A percentile compares a stretch with the other conserved stretches of the same genome.
These are phyloP conservation scores for Pituophis catenifer DNA, from an alignment of 2,113 vertebrate genomes.

Conservation along the genomic window DNA sequence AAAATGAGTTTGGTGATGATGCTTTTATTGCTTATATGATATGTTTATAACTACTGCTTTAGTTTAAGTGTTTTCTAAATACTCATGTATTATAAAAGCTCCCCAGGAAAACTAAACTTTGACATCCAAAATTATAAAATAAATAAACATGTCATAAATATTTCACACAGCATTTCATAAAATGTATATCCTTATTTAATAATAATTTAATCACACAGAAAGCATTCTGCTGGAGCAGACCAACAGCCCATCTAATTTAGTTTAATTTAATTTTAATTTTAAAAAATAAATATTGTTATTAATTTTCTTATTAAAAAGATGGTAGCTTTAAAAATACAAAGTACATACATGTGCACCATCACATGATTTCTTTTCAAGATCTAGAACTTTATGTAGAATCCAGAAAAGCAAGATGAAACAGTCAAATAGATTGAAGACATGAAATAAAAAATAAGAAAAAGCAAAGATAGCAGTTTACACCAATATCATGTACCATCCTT, in stretches of 20 bases:
- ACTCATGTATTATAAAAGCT: not conserved
- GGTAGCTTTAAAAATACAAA: not conserved
- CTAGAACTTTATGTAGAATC: not conserved
- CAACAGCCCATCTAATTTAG: not conserved
- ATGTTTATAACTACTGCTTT: not conserved
- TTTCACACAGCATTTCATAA: not conserved
- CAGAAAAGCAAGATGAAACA: not conserved
- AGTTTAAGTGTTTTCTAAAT: not conserved
- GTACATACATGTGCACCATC: not conserved
- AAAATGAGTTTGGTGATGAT: not conserved
- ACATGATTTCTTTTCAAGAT: not conserved
- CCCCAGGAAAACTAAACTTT: not conserved
- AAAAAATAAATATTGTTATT: not conserved
- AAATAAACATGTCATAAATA: not conserved
- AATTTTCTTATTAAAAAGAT: not conserved
- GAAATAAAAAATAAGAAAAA: not conserved
- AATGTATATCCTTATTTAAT: not conserved
- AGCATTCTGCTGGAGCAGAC: not conserved
- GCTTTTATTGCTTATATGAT: not conserved
- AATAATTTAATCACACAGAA: not conserved
- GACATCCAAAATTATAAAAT: not conserved
- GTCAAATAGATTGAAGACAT: not conserved
- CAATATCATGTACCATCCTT: not conserved
- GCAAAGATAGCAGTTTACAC: not conserved
- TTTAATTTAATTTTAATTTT: not conserved